Base-by-base conservation (phyloP, 2,797 vertebrate genomes). In the Chaunax sp. region DNA sequence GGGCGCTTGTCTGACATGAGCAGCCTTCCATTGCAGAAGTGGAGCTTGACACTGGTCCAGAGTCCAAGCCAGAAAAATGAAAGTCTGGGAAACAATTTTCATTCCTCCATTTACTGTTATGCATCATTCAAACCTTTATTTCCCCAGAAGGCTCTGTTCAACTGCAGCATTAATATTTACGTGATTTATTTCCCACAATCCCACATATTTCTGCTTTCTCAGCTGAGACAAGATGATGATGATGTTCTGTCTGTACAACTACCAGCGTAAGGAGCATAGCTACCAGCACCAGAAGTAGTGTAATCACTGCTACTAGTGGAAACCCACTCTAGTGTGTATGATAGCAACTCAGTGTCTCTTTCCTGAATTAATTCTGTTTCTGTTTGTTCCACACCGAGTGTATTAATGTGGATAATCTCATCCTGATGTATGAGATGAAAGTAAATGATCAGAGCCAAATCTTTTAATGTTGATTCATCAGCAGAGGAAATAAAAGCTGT, bases 1-100 rank as follows among this genome's bases (percentile, higher is more conserved):
- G 89, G 93, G 92, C 91, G 60, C 79, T 86, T 91, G 59, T 84
- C 86, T 79, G 79, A 89, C 85, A 85, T 85, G 79, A 74, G 71
- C 63, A 69, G 55, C 20, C 45, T 60, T 37, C 22, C 43, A 77
- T 57, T 68, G 58, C 65, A 78, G 67, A 57, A 72, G 72, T 71
- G 63, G 72, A 30, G 65, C 18, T 75, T 77, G 20, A 23, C 50
- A 56, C 47, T 72, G 60, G 50, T 78, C 18, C 25, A 3, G 33
- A 78, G 73, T 65, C 44, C 69, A 30, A 57, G n/a, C 35, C 5
- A 61, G 30, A 47, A 33, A 75, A 80, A 76, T 51, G 26, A 65
- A 66, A 66, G 52, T 44, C 69, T 77, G 72, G 75, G 70, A 69
- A 58, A 69, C 52, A 56, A 15, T 45, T 65, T 72, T 63, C 54